Evolutionary conservation across 2,888 invertebrate genomes (phyloP).

Genomic region (Ornithoptera alexandrae): DNA sequence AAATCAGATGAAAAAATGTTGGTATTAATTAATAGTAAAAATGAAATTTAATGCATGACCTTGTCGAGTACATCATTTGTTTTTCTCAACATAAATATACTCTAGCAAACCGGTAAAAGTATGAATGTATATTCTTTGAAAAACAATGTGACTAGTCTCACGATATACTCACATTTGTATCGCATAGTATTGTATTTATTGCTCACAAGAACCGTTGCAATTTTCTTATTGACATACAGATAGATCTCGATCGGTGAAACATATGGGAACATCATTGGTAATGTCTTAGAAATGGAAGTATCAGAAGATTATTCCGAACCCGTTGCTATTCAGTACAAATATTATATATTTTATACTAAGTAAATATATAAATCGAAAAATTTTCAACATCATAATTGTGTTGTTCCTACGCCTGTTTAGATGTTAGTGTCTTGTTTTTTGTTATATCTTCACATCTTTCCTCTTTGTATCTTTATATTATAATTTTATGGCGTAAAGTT

Average conservation of each 20-base stretch:
- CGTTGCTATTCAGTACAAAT: too few relatives aligned
- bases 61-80: not conserved
- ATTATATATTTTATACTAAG: too few relatives aligned
- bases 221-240: slow-evolving; percentile 13
- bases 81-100: not conserved
- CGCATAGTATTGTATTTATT: slow-evolving; percentile 13
- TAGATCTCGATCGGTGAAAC: slow-evolving; percentile 7
- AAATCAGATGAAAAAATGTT: too few relatives aligned
- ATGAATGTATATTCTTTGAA: slow-evolving; percentile 6
- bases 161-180: slow-evolving; percentile 7
- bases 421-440: too few relatives aligned
- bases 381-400: too few relatives aligned
- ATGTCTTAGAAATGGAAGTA: not conserved
- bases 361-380: too few relatives aligned
- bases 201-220: slow-evolving; percentile 6
- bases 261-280: slow-evolving; percentile 3
- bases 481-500: not conserved
- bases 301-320: not conserved
- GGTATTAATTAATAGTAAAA: too few relatives aligned
- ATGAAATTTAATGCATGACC: not conserved
- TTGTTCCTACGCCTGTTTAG: too few relatives aligned
- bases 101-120: not conserved
- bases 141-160: slow-evolving; percentile 14
- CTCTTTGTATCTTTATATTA: too few relatives aligned
- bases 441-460: too few relatives aligned